These are phyloP conservation scores for Hyles vespertilio DNA, from an alignment of 1,140 invertebrate species.

Conservation along the genomic window DNA sequence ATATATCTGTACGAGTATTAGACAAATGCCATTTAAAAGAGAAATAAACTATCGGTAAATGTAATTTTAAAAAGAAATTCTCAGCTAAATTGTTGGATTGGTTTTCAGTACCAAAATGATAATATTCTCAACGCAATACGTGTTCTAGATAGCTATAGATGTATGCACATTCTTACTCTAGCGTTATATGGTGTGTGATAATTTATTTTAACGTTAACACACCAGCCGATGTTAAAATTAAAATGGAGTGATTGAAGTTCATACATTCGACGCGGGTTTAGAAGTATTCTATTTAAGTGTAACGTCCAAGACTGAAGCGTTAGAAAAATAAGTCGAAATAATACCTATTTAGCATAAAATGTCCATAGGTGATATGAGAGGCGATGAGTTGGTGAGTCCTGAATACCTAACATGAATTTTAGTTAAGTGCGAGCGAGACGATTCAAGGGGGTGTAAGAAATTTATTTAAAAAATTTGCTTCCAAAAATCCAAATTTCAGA, in stretches of 20 bases:
- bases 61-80: too few relatives aligned
- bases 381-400: constrained; percentile 37
- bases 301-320: constrained; percentile 75
- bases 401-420: constrained; percentile 15
- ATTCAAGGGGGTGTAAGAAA: constrained; percentile 12
- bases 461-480: constrained; percentile 56
- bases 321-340: constrained; percentile 71
- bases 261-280: constrained; percentile 71
- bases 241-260: constrained; percentile 24
- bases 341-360: constrained; percentile 73
- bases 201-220: constrained; percentile 8
- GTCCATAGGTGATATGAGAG: constrained; percentile 66
- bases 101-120: too few relatives aligned
- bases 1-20: constrained; percentile 62
- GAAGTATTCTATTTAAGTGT: constrained; percentile 73
- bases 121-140: too few relatives aligned
- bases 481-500: constrained; percentile 60
- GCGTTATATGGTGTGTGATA: neutral
- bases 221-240: neutral
- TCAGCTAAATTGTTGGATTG: too few relatives aligned
- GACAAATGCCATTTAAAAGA: constrained; percentile 23
- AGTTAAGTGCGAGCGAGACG: constrained; percentile 2
- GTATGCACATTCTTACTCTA: neutral
- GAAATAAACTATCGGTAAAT: neutral
- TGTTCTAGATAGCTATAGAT: too few relatives aligned